Evolutionary conservation across 2,888 invertebrate genomes (phyloP).

Genomic region (Limnephilus marmoratus): DNA sequence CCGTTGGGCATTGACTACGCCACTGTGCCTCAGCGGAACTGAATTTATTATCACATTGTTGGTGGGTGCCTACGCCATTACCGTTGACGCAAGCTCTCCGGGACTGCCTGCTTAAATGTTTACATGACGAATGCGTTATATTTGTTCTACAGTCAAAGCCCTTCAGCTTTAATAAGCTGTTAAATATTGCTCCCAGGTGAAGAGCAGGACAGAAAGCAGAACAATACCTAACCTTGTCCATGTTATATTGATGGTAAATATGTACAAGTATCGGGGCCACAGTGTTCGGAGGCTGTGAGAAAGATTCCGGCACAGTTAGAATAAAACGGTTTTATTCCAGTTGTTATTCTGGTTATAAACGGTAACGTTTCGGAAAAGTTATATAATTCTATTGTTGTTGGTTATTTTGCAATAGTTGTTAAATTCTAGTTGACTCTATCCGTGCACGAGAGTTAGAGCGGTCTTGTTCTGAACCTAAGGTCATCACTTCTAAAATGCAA

Average conservation of each 20-base stretch:
- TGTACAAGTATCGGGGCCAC: neutral
- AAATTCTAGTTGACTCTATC: neutral
- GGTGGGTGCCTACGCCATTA: neutral
- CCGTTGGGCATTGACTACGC: neutral
- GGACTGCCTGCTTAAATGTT: neutral
- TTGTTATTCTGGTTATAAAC: neutral
- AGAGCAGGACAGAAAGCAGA: neutral
- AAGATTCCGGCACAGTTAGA: neutral
- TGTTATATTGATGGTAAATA: neutral
- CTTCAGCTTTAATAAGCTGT: neutral
- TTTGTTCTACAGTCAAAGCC: slow-evolving; percentile 2
- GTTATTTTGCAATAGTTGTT: neutral
- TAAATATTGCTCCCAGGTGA: neutral
- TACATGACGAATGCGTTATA: neutral
- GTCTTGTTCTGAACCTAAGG: neutral
- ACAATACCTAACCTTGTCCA: neutral
- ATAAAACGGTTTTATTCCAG: neutral
- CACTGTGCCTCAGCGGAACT: neutral
- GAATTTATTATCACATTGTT: slow-evolving; percentile 21
- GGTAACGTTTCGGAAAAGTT: neutral
- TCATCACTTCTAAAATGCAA: neutral
- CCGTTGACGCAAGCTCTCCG: neutral
- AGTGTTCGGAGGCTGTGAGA: neutral
- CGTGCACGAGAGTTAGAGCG: neutral
- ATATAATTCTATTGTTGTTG: neutral